Conservation (phyloP, 2,888 invertebrate species). For the Cerastis rubricosa region DNA sequence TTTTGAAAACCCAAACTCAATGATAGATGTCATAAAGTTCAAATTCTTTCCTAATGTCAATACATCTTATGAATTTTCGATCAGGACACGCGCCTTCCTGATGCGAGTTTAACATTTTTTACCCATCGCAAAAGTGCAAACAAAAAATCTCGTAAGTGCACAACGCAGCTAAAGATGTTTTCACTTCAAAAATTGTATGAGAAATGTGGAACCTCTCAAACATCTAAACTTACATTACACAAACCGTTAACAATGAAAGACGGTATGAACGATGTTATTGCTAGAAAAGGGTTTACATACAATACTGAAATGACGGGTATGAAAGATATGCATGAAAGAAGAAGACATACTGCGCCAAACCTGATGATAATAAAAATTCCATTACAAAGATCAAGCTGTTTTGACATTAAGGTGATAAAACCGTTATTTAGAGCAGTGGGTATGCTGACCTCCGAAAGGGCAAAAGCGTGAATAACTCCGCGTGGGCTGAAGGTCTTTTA, state of each 20-base stretch:
- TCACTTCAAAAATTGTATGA: no score
- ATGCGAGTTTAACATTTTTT: no score
- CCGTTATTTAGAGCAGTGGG: slow-evolving; percentile 32
- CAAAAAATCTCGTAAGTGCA: no score
- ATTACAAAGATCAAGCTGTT: neutral
- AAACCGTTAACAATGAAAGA: neutral
- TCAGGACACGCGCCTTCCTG: no score
- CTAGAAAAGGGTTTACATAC: neutral
- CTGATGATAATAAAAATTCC: neutral
- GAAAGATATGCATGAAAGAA: neutral
- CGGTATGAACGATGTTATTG: neutral
- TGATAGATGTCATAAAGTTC: no score
- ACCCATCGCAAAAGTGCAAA: no score
- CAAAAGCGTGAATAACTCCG: slow-evolving; percentile 49
- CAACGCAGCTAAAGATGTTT: no score
- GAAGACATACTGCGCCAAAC: neutral
- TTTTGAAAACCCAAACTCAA: no score
- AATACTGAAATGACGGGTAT: no score
- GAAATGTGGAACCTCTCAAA: neutral
- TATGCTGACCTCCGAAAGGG: slow-evolving; percentile 42
- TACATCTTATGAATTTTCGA: no score
- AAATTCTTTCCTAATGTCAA: no score
- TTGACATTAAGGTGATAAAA: slow-evolving; percentile 13
- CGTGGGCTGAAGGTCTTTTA: slow-evolving; percentile 51
- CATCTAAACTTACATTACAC: neutral